A percentile compares a stretch with the other conserved stretches of the same genome.
Evolutionary conservation across 2,888 invertebrate genomes (phyloP).

Genomic region (Eupithecia abbreviata): DNA sequence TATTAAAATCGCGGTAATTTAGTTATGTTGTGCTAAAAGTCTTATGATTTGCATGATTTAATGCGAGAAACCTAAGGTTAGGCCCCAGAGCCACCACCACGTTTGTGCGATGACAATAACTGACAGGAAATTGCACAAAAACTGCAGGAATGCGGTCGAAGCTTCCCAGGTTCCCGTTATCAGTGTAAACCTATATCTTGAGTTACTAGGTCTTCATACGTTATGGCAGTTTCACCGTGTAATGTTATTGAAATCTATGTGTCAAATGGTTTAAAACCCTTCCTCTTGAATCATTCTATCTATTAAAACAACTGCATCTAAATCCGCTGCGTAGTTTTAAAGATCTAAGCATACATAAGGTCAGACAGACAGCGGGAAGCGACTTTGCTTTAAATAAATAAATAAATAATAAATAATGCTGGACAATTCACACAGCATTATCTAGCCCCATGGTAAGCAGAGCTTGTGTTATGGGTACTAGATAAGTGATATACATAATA

Average conservation of each 20-base stretch:
- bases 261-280: too few relatives aligned
- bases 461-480: too few relatives aligned
- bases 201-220: constrained; percentile 30
- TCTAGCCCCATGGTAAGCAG: too few relatives aligned
- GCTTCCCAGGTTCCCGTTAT: constrained; percentile 37
- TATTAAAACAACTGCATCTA: too few relatives aligned
- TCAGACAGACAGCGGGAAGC: too few relatives aligned
- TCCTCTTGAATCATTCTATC: too few relatives aligned
- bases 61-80: background rate
- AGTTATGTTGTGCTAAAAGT: background rate
- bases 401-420: too few relatives aligned
- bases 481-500: too few relatives aligned
- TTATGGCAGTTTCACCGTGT: background rate
- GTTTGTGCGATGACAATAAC: constrained; percentile 10
- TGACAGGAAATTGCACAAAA: constrained; percentile 32
- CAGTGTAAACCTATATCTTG: constrained; percentile 28
- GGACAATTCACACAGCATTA: too few relatives aligned
- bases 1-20: background rate
- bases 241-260: background rate
- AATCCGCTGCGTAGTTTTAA: too few relatives aligned
- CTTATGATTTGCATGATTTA: background rate
- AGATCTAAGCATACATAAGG: too few relatives aligned
- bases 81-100: background rate
- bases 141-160: constrained; percentile 36
- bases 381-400: too few relatives aligned